Percentiles rank a stretch among this genome's conserved stretches.
phyloP scores from a whole-genome alignment of 2,888 invertebrate species.

The Ormyrus thymus region DNA sequence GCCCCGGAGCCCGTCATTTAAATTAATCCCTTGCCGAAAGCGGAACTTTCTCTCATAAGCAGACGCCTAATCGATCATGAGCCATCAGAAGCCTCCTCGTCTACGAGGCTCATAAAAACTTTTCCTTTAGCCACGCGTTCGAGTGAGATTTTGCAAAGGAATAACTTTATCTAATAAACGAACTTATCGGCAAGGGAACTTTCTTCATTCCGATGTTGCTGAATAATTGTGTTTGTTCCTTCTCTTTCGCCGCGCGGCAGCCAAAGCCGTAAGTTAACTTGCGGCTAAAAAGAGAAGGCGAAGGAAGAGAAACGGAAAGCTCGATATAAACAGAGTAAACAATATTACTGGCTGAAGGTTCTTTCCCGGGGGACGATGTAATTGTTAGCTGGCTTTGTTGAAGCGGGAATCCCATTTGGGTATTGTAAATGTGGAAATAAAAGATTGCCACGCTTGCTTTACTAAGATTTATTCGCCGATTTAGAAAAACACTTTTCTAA shows the following conservation, averaged over 20 bases:
- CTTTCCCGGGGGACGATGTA: background rate
- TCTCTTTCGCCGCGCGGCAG: background rate
- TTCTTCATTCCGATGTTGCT: constrained; percentile 44
- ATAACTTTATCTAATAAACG: constrained; percentile 54
- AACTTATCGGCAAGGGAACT: constrained; percentile 47
- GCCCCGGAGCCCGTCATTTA: constrained; percentile 32
- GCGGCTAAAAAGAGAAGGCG: background rate
- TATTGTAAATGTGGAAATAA: background rate
- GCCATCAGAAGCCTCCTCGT: constrained; percentile 41
- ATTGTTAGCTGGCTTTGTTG: background rate
- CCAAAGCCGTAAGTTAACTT: background rate
- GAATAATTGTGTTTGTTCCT: constrained; percentile 40
- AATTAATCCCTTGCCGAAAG: constrained; percentile 46
- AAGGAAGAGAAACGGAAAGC: background rate
- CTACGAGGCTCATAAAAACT: constrained; percentile 43
- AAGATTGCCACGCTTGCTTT: background rate
- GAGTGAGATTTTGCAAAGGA: constrained; percentile 37
- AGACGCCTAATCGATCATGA: constrained; percentile 51
- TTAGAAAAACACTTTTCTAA: too few species aligned
- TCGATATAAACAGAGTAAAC: background rate
- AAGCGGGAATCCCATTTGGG: background rate
- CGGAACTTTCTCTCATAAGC: constrained; percentile 43
- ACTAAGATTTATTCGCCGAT: too few species aligned
- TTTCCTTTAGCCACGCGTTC: constrained; percentile 24
- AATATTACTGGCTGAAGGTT: background rate